Percentiles rank a stretch among this genome's conserved stretches.
Conservation (phyloP, 2,113 vertebrate species). For the Spizaetus ornatus region DNA sequence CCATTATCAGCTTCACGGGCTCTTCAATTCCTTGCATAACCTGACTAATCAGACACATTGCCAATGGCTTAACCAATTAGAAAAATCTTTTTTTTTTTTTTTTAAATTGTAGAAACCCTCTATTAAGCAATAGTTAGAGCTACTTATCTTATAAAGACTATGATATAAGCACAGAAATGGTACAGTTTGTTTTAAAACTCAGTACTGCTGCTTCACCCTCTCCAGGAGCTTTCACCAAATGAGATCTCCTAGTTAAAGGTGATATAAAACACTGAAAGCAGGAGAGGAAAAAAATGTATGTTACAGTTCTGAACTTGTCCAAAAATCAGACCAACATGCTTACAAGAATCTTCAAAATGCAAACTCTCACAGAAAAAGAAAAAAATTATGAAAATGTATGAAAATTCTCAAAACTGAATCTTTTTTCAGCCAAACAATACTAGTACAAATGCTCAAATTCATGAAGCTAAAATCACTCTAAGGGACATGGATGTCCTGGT, state of each 20-base stretch:
- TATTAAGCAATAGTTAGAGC: neutral
- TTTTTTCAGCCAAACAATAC: neutral
- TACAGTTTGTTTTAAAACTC: neutral
- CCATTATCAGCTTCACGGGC: neutral
- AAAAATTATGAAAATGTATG: neutral
- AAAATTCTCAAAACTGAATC: neutral
- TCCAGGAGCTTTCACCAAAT: neutral
- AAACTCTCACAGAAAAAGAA: neutral
- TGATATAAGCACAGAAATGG: neutral
- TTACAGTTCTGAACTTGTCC: neutral
- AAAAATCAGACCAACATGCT: neutral
- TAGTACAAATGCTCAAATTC: neutral
- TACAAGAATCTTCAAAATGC: neutral
- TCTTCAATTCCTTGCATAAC: neutral
- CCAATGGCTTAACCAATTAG: neutral
- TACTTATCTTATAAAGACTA: neutral
- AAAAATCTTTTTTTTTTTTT: neutral
- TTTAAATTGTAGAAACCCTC: neutral
- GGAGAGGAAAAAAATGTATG: neutral
- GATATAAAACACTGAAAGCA: neutral
- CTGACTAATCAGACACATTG: neutral
- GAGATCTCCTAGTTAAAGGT: neutral
- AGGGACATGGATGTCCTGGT: neutral
- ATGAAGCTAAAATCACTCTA: neutral
- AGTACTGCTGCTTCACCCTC: neutral